These are phyloP conservation scores for Drosophila erecta DNA, from an alignment of 1,140 invertebrate genomes.

Conservation along the genomic window DNA sequence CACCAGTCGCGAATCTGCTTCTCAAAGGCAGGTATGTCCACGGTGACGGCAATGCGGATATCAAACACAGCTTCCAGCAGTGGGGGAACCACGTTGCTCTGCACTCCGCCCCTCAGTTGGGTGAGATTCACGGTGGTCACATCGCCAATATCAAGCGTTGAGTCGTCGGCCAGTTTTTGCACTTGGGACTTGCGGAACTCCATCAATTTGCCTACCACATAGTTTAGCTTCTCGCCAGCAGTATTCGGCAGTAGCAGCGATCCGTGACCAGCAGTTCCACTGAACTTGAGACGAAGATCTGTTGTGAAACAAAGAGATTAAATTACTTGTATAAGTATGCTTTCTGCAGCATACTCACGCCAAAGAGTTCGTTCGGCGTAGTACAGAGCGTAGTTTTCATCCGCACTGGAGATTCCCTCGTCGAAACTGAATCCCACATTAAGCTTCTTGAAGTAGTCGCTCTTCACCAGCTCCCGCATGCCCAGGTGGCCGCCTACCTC, in stretches of 20 bases:
- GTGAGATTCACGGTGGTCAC: constrained; percentile 96
- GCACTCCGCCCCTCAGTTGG: constrained; percentile 93
- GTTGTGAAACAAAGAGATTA: neutral
- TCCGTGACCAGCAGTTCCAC: constrained; percentile 94
- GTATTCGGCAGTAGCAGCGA: constrained; percentile 93
- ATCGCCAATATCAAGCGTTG: constrained; percentile 90
- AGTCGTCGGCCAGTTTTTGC: constrained; percentile 87
- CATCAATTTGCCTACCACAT: constrained; percentile 92
- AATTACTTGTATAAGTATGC: neutral
- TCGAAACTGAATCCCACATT: constrained; percentile 96
- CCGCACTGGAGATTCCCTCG: constrained; percentile 90
- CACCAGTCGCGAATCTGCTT: constrained; percentile 90
- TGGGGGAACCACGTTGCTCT: constrained; percentile 96
- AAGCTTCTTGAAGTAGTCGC: constrained; percentile 91
- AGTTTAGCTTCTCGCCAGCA: constrained; percentile 93
- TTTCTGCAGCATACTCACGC: constrained; percentile 85
- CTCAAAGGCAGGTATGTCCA: constrained; percentile 90
- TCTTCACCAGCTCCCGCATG: constrained; percentile 93
- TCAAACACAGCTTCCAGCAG: constrained; percentile 92
- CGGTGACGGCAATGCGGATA: constrained; percentile 91
- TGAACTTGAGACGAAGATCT: constrained; percentile 45
- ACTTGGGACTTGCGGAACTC: constrained; percentile 90
- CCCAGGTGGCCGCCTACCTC: constrained; percentile 94
- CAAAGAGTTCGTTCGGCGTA: constrained; percentile 91
- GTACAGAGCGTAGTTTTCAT: constrained; percentile 89